A percentile compares a stretch with the other conserved stretches of the same genome.
These are phyloP conservation scores for Pedionomus torquatus DNA, from an alignment of 2,113 vertebrate species.

Conservation along the genomic window DNA sequence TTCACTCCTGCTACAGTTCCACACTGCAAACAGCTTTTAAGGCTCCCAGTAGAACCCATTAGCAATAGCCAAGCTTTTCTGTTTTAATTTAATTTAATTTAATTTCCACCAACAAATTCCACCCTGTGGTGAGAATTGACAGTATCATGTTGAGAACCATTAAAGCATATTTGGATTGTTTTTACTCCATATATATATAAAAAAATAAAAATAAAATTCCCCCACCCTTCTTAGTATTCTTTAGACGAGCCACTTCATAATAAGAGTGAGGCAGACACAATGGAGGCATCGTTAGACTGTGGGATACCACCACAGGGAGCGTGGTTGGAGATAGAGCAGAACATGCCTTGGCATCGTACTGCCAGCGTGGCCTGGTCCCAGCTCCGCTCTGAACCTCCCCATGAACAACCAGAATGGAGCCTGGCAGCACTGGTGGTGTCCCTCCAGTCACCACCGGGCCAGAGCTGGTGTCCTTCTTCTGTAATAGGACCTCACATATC, in stretches of 20 bases:
- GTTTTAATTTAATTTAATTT: constrained; percentile 61
- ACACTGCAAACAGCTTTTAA: constrained; percentile 38
- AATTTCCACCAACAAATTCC: constrained; percentile 58
- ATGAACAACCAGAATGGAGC: neutral
- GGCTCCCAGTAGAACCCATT: constrained; percentile 52
- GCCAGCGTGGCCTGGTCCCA: neutral
- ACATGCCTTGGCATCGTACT: neutral
- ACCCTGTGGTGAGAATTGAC: constrained; percentile 60
- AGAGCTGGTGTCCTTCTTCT: neutral
- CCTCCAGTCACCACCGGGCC: neutral
- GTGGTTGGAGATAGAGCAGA: neutral
- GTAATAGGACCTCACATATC: neutral
- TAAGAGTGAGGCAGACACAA: constrained; percentile 33
- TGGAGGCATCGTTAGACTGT: neutral
- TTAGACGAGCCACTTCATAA: constrained; percentile 23
- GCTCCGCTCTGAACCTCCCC: neutral
- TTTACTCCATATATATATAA: neutral
- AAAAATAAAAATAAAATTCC: neutral
- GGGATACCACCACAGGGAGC: neutral
- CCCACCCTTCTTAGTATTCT: neutral
- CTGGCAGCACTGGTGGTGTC: neutral
- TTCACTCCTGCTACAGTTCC: constrained; percentile 9
- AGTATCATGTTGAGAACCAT: constrained; percentile 55
- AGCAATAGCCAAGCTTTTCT: constrained; percentile 47
- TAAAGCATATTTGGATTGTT: constrained; percentile 40